A percentile compares a stretch with the other conserved stretches of the same genome.
These are phyloP conservation scores for Prenolepis imparis DNA, from an alignment of 2,888 invertebrate genomes.

Conservation along the genomic window DNA sequence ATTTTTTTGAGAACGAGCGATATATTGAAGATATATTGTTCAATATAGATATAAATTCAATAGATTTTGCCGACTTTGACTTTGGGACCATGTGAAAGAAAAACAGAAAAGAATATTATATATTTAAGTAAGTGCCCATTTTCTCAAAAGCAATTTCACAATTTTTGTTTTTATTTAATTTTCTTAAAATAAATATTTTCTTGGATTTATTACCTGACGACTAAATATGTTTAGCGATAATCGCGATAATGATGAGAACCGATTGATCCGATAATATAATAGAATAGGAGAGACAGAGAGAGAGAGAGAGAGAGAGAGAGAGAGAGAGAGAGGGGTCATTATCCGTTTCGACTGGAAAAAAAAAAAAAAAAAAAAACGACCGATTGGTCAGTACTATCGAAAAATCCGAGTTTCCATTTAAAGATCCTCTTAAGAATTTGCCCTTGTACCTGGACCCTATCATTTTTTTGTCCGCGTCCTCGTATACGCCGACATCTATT, in stretches of 20 bases:
- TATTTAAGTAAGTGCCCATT: too few relatives aligned
- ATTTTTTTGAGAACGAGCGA: background rate
- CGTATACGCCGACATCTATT: conserved; percentile 49
- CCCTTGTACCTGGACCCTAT: conserved; percentile 79
- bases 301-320: conserved; percentile 12
- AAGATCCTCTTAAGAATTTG: conserved; percentile 76
- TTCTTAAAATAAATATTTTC: background rate
- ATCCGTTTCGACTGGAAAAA: background rate
- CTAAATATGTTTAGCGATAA: conserved; percentile 3
- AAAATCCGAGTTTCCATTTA: conserved; percentile 67
- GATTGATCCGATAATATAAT: background rate
- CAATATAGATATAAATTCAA: too few relatives aligned
- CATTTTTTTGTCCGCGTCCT: conserved; percentile 77
- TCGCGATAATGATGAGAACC: background rate
- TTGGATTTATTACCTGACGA: background rate
- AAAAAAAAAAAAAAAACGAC: background rate
- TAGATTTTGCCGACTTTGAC: too few relatives aligned
- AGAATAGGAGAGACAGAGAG: background rate
- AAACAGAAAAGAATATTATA: too few relatives aligned
- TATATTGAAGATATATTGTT: too few relatives aligned
- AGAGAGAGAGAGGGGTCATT: conserved; percentile 4
- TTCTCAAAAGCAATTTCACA: too few relatives aligned
- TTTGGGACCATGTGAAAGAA: too few relatives aligned
- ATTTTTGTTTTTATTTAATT: background rate
- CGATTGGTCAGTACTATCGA: background rate